Evolutionary conservation across 2,113 vertebrate species (phyloP).

Genomic region (Myiozetetes cayanensis): DNA sequence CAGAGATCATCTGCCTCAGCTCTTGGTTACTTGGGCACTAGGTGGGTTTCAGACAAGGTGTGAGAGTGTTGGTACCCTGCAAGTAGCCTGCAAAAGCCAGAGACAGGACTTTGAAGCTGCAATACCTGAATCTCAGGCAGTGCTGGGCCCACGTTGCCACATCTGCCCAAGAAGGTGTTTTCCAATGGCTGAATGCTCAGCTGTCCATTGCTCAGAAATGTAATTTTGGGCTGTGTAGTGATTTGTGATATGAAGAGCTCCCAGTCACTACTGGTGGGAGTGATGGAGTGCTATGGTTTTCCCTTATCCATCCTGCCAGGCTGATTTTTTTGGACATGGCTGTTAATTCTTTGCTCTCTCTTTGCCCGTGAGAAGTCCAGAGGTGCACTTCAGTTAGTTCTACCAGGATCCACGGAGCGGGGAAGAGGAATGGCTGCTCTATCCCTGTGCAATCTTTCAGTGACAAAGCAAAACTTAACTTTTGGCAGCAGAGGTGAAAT

Average conservation of each 20-base stretch:
- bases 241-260: neutral
- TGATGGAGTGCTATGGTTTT: neutral
- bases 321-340: neutral
- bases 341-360: neutral
- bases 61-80: neutral
- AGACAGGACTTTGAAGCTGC: neutral
- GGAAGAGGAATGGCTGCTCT: neutral
- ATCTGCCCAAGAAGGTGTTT: neutral
- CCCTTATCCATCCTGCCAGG: neutral
- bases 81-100: neutral
- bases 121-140: neutral
- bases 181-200: neutral
- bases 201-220: neutral
- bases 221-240: neutral
- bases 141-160: neutral
- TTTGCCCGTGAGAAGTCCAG: neutral
- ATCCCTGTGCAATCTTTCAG: neutral
- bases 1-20: neutral
- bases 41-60: neutral
- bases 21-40: neutral
- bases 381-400: neutral
- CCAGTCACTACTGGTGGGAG: neutral
- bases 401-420: fast-evolving
- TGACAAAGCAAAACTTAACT: neutral
- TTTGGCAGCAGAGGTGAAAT: neutral